Evolutionary conservation across 2,797 vertebrate genomes (phyloP).

Genomic region (Phataginus tetradactyla): DNA sequence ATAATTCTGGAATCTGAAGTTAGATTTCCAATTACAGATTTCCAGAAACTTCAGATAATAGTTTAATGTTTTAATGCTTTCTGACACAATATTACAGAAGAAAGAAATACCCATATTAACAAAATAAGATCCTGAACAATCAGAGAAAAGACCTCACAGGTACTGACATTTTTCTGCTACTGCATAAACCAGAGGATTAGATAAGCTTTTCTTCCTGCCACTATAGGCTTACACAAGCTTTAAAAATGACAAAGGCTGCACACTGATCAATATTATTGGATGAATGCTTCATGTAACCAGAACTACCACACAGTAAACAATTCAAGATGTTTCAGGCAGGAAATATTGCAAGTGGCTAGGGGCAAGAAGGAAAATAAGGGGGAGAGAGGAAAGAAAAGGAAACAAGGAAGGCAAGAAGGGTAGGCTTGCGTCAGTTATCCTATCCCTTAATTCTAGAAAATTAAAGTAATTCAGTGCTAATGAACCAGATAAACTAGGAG

Average conservation of each 20-base stretch:
- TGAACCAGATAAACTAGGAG: neutral
- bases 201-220: neutral
- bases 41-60: conserved; percentile 6
- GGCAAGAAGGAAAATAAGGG: neutral
- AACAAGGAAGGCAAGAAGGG: neutral
- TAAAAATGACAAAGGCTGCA: conserved; percentile 27
- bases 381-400: neutral
- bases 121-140: neutral
- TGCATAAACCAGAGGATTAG: neutral
- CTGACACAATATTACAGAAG: conserved; percentile 33
- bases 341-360: neutral
- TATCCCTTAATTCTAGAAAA: neutral
- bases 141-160: neutral
- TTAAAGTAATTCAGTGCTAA: neutral
- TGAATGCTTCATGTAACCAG: neutral
- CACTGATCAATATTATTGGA: neutral
- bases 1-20: neutral
- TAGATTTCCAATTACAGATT: conserved; percentile 13
- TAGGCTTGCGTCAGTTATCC: neutral
- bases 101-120: conserved; percentile 21
- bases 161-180: neutral
- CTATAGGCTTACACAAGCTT: neutral
- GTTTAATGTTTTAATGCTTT: neutral
- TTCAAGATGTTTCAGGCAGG: neutral
- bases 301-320: neutral